These are phyloP conservation scores for Cyphomyrus discorhynchus DNA, from an alignment of 2,113 vertebrate genomes.

Conservation along the genomic window DNA sequence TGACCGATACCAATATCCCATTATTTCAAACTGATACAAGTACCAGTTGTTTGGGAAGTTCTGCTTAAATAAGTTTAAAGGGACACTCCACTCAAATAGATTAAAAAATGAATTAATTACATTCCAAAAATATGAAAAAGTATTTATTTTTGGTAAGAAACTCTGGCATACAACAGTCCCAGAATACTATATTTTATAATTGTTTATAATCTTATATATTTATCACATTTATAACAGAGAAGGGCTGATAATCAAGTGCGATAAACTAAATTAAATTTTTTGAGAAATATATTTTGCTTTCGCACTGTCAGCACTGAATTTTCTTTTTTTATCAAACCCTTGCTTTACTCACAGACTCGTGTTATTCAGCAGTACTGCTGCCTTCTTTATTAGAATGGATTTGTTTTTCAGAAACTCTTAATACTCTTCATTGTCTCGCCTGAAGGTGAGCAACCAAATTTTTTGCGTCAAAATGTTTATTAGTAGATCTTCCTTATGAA, in stretches of 20 bases:
- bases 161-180: too few species aligned
- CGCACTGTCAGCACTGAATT: not conserved
- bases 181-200: not conserved
- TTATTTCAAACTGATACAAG: not conserved
- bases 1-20: not conserved
- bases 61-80: not conserved
- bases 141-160: too few species aligned
- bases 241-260: not conserved
- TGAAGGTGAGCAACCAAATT: not conserved
- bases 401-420: not conserved
- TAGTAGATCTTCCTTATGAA: not conserved
- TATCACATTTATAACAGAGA: not conserved
- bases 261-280: not conserved
- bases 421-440: not conserved
- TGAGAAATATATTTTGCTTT: not conserved
- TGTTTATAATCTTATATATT: not conserved
- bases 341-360: not conserved
- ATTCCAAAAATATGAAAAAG: not conserved
- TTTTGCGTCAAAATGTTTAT: not conserved
- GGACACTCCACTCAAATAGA: not conserved
- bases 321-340: not conserved
- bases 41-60: not conserved
- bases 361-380: not conserved
- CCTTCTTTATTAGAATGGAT: not conserved
- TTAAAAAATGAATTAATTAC: not conserved